These are phyloP conservation scores for Hyaena hyaena DNA, from an alignment of 2,113 vertebrate genomes.

Conservation along the genomic window DNA sequence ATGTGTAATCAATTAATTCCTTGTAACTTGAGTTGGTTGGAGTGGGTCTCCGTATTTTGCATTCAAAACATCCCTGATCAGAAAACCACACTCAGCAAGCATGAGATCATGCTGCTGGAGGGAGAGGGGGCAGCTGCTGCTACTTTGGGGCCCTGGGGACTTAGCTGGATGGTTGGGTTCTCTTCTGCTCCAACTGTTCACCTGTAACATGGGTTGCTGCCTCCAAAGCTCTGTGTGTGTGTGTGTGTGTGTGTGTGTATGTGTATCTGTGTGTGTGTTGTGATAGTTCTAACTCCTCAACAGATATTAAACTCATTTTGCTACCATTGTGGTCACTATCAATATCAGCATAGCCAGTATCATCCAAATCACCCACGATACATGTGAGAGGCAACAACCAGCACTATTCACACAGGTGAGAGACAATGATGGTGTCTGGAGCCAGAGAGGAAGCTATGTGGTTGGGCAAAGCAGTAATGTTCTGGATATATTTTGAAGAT, in stretches of 20 bases:
- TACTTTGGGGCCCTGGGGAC: accelerated
- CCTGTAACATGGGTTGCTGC: accelerated
- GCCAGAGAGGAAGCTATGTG: accelerated
- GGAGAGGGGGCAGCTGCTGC: background rate
- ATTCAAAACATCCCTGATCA: background rate
- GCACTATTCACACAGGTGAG: background rate
- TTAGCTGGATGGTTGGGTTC: accelerated
- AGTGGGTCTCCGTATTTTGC: background rate
- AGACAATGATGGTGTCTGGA: accelerated
- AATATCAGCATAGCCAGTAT: accelerated
- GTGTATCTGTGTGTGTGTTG: background rate
- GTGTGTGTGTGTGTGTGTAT: background rate
- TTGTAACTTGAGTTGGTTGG: accelerated
- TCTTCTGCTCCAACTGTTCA: background rate
- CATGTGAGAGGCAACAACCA: background rate
- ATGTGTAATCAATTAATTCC: background rate
- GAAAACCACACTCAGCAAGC: accelerated
- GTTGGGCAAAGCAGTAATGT: accelerated
- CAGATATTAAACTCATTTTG: accelerated
- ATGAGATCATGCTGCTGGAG: accelerated
- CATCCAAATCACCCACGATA: background rate
- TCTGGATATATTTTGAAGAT: background rate
- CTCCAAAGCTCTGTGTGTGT: background rate
- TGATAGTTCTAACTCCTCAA: background rate
- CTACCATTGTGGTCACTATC: accelerated